phyloP scores from a whole-genome alignment of 92 coral and sea anemone species.

The Ricordea florida region DNA sequence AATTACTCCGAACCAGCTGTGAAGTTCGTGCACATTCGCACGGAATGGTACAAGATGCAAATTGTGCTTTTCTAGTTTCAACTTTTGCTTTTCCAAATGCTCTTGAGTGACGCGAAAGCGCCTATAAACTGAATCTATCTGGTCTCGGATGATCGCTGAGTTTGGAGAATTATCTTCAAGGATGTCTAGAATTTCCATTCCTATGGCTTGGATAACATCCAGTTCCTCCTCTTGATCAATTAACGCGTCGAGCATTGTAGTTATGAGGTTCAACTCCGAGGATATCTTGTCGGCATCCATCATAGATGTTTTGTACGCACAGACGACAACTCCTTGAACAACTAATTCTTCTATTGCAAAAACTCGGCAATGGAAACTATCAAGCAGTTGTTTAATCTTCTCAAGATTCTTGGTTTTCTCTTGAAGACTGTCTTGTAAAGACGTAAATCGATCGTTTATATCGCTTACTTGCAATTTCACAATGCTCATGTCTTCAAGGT shows the following conservation, averaged over 20 bases:
- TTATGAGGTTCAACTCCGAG: conserved; percentile 57
- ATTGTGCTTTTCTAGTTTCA: conserved; percentile 74
- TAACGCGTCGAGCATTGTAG: conserved; percentile 54
- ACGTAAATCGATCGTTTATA: conserved; percentile 71
- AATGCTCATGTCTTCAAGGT: conserved; percentile 69
- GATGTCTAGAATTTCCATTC: conserved; percentile 65
- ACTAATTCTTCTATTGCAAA: conserved; percentile 74
- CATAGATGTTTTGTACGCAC: conserved; percentile 64
- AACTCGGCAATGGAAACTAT: conserved; percentile 61
- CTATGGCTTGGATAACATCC: conserved; percentile 67
- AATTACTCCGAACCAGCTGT: conserved; percentile 82
- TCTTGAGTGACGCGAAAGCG: conserved; percentile 80
- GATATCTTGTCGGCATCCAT: conserved; percentile 61
- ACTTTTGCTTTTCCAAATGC: conserved; percentile 68
- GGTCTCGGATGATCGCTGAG: conserved; percentile 66
- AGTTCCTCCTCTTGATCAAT: conserved; percentile 67
- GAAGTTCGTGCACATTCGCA: conserved; percentile 70
- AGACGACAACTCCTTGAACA: conserved; percentile 75
- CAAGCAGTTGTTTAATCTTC: conserved; percentile 79
- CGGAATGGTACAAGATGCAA: conserved; percentile 75
- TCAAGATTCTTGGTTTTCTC: conserved; percentile 76
- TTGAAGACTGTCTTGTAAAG: conserved; percentile 62
- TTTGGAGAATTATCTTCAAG: conserved; percentile 77
- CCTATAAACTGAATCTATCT: conserved; percentile 56
- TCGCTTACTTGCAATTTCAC: conserved; percentile 66